These are phyloP conservation scores for Mythimna loreyi DNA, from an alignment of 2,888 invertebrate genomes.

Conservation along the genomic window DNA sequence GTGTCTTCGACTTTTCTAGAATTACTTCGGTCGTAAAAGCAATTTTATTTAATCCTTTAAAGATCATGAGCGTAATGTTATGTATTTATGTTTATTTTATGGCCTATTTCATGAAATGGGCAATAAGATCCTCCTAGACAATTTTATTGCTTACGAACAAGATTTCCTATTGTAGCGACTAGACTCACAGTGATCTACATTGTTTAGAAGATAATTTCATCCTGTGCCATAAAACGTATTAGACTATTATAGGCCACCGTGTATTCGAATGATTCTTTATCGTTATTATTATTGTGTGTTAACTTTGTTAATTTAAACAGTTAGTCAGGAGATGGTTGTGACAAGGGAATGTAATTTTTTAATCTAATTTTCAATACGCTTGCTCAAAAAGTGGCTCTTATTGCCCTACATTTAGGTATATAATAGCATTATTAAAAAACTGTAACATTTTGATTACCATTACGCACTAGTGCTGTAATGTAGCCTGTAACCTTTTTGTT, in stretches of 20 bases:
- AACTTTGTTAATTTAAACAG: too few species aligned
- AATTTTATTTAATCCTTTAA: slow-evolving; percentile 15
- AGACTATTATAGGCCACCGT: neutral
- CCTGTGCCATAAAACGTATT: slow-evolving; percentile 1
- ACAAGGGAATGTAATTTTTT: too few species aligned
- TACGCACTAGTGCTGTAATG: too few species aligned
- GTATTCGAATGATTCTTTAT: neutral
- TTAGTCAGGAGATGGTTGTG: too few species aligned
- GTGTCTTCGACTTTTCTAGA: neutral
- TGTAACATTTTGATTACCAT: too few species aligned
- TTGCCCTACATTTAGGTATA: too few species aligned
- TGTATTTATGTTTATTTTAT: slow-evolving; percentile 27
- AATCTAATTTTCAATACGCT: too few species aligned
- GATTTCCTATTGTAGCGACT: neutral
- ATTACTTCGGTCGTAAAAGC: neutral
- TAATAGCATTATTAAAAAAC: too few species aligned
- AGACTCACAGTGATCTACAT: neutral
- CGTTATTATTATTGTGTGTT: neutral
- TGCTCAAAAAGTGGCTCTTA: too few species aligned
- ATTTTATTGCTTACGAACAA: slow-evolving; percentile 22
- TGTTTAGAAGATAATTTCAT: slow-evolving; percentile 2
- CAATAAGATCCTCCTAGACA: slow-evolving; percentile 14
- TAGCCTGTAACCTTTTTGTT: too few species aligned
- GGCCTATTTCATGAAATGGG: slow-evolving; percentile 21
- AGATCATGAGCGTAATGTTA: slow-evolving; percentile 7